Base-by-base conservation (phyloP, 2,888 invertebrate species). In the Trimorus sp. region DNA sequence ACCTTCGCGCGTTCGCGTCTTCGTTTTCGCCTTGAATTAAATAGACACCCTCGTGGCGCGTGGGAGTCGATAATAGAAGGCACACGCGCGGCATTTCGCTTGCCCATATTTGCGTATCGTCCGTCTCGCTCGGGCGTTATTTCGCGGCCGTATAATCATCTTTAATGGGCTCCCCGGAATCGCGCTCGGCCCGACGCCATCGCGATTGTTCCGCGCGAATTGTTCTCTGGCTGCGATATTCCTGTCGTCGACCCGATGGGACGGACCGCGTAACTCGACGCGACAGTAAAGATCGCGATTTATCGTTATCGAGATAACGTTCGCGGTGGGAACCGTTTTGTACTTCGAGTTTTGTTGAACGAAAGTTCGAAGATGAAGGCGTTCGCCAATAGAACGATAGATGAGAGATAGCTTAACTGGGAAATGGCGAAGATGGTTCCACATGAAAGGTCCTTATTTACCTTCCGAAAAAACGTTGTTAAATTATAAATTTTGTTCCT, bases 11-110 rank as follows among this genome's bases (percentile, higher is more conserved):
- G 70, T 45, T 75, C 63, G 58, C 51, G n/a, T 69, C 69, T 65
- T 79, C 58, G 69, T 79, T 70, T 60, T 75, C 37, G 73, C 79
- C 73, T 75, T 75, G 79, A 84, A 70, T 82, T 82, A 82, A 78
- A 82, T 70, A 77, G 73, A 77, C 79, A 76, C 54, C 87, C 85
- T 86, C 76, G 77, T 65, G 79, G 83, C 82, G 89, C 89, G 90
- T 91, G 90, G 89, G 91, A 88, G 90, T 85, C 84, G 85, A 88
- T 91, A 90, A 91, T 91, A 90, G 89, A 89, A 89, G 90, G 89
- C 87, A 87, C 88, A 89, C 88, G 89, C 26, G 26, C 89, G 88
- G 89, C 88, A 89, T 87, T 87, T 87, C 89, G 87, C 89, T 88
- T 89, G 87, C 87, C 90, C 89, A 90, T 91, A 90, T 90, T 90